phyloP scores from a whole-genome alignment of 2,113 vertebrate species.

The Coreoperca whiteheadi region DNA sequence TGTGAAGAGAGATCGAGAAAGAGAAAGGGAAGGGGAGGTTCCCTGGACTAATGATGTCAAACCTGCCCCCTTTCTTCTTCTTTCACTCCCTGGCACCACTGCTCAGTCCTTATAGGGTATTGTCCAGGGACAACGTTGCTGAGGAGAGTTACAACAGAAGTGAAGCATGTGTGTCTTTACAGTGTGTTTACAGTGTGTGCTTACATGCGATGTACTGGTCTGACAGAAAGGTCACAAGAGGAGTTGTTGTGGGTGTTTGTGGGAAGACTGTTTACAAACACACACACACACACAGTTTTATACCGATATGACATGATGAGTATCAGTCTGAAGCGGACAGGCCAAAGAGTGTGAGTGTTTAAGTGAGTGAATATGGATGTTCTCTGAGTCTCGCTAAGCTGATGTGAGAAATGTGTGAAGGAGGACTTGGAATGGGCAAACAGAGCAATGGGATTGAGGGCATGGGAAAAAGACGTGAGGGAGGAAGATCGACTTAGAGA shows the following conservation, averaged over 20 bases:
- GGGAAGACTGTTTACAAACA: conserved; percentile 10
- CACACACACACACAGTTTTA: conserved; percentile 7
- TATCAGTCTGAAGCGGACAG: conserved; percentile 6
- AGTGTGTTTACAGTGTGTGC: conserved; percentile 17
- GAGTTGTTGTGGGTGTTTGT: conserved; percentile 2
- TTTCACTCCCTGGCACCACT: conserved; percentile 4
- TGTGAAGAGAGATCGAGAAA: conserved; percentile 18
- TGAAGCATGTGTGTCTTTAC: conserved; percentile 5
- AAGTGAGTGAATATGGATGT: conserved; percentile 21
- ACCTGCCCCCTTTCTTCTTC: conserved; percentile 31
- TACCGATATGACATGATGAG: conserved; percentile 41
- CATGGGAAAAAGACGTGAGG: conserved; percentile 26
- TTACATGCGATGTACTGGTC: conserved; percentile 20
- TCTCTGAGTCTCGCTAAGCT: conserved; percentile 48
- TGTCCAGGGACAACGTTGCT: conserved; percentile 44
- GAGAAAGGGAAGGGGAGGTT: conserved; percentile 24
- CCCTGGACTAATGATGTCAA: conserved; percentile 57
- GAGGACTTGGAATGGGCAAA: conserved; percentile 38
- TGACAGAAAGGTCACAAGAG: conserved; percentile 19
- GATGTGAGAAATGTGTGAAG: conserved; percentile 58
- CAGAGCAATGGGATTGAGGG: conserved; percentile 57
- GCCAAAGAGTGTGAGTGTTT: conserved; percentile 1
- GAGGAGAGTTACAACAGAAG: conserved; percentile 7
- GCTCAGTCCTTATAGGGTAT: conserved; percentile 71
- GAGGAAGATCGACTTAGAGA: not conserved